Evolutionary conservation across 1,140 invertebrate genomes (phyloP), one percentile per base, ranked within the genome.

Genomic region (Pogonus chalceus): DNA sequence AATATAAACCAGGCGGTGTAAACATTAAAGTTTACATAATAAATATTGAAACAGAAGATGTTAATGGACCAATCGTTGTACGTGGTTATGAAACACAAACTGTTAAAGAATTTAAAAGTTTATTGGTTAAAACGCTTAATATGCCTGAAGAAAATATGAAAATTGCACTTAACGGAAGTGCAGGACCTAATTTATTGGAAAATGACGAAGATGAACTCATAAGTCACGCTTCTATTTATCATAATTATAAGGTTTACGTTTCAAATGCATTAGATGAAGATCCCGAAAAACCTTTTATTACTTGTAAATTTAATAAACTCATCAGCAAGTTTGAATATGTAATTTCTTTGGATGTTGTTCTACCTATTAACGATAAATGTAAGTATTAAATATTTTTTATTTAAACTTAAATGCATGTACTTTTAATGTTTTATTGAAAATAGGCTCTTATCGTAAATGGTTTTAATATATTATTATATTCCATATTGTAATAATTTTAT

Each of bases 1-100:
- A 70, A 4, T 88, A 88, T 65, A 72, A 75, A 60, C 75, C 76
- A 51, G 81, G 81, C 63, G 82, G 83, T 75, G 68, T 82, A 12
- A 76, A 76, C 35, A 78, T 82, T 56, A 83, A 81, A 69, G 77
- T 85, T 2, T 84, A 76, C 67, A 62, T 77, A 21, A 75, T 86
- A 48, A 79, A 86, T 69, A 57, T 84, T 18, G 68, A 74, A 31
- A 75, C 66, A 48, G 79, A 81, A 64, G 75, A 82, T 53, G 74
- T 87, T 49, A 75, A 80, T 53, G 77, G 79, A 39, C 80, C 84
- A 46, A 69, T 77, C 56, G 76, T 72, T 62, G 69, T 88, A 16
- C 72, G 83, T 53, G 79, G 79, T 24, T 75, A 77, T 60, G 67
- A 75, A 37, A 69, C 68, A 23, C 76, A 82, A 60, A 81, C 77